Conservation (phyloP, 1,140 invertebrate species). For the Brachionus plicatilis region DNA sequence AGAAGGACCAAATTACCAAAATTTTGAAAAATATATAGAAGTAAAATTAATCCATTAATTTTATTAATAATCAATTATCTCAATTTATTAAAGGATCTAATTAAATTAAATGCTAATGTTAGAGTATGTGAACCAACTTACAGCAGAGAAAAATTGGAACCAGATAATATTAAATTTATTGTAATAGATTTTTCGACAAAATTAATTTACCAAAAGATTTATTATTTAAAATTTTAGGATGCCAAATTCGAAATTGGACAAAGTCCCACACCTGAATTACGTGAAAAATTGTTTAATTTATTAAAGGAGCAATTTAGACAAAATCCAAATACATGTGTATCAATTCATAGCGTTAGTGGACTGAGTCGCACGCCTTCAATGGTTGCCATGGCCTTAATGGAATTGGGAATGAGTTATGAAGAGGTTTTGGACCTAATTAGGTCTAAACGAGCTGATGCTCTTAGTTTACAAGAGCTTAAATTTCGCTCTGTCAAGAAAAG, state of each 20-base stretch:
- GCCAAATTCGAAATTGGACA: conserved; percentile 59
- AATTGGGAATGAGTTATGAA: conserved; percentile 91
- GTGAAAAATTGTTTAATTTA: conserved; percentile 87
- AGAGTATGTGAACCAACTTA: conserved; percentile 93
- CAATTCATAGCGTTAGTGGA: conserved; percentile 91
- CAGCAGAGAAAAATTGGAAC: conserved; percentile 74
- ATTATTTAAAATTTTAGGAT: conserved; percentile 47
- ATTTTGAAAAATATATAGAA: conserved; percentile 76
- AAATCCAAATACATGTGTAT: conserved; percentile 78
- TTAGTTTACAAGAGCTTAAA: conserved; percentile 88
- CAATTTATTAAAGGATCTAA: conserved; percentile 67
- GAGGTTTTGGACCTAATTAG: conserved; percentile 91
- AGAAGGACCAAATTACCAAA: conserved; percentile 86
- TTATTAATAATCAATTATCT: background rate
- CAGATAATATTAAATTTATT: conserved; percentile 74
- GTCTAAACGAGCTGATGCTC: conserved; percentile 86
- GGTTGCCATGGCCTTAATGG: conserved; percentile 88
- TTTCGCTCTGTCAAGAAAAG: conserved; percentile 55
- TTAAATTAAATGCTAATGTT: conserved; percentile 83
- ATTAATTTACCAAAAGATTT: background rate
- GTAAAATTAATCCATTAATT: background rate
- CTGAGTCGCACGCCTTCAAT: conserved; percentile 87
- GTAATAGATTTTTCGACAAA: conserved; percentile 46
- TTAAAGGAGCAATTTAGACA: conserved; percentile 64
- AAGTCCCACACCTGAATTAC: conserved; percentile 61